Base-by-base conservation (phyloP, 2,888 invertebrate genomes). In the Phasia obesa region DNA sequence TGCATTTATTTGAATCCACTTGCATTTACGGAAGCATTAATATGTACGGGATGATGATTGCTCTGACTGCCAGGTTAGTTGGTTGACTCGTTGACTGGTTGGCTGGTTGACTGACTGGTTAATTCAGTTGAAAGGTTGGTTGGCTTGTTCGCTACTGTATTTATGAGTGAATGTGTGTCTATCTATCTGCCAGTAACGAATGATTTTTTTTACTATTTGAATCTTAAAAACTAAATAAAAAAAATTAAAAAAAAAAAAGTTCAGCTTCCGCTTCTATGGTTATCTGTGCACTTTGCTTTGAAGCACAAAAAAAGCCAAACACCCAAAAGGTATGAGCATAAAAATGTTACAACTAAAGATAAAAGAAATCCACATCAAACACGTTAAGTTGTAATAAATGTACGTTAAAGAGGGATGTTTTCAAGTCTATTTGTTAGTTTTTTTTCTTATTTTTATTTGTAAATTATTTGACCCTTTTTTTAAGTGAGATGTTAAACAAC, bases 381-480 rank as follows among this genome's bases (percentile, higher is more conserved):
- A 44, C 6, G 17, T 17, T 42, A 19, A 19, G n/a, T n/a, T n/a
- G n/a, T n/a, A n/a, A 27, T 64, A 21, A 49, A 64, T 23, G 23
- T 17, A 27, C 38, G 21, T 35, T 44, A 13, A 0, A 13, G 25
- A 67, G 69, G 75, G 75, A 38, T 64, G 53, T 42, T 73, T 59
- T 51, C 11, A 42, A 15, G 3, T 51, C 19, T 49, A 17, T 73
- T 47, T 23, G n/a, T 44, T 15, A 55, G 23, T 60, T 60, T 71
- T 27, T 27, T 38, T 19, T 11, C 17, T 25, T 23, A 62, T 42
- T 27, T 64, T 55, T 69, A 15, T 35, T 80, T 38, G 13, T 11
- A 49, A 64, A 55, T 59, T 71, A 47, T 69, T 81, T 81, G 59
- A 81, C 76, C 81, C 59, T 64, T 80, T 81, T 53, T 35, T 42